These are phyloP conservation scores for Phytoseiulus persimilis DNA, from an alignment of 2,888 invertebrate species.

Conservation along the genomic window DNA sequence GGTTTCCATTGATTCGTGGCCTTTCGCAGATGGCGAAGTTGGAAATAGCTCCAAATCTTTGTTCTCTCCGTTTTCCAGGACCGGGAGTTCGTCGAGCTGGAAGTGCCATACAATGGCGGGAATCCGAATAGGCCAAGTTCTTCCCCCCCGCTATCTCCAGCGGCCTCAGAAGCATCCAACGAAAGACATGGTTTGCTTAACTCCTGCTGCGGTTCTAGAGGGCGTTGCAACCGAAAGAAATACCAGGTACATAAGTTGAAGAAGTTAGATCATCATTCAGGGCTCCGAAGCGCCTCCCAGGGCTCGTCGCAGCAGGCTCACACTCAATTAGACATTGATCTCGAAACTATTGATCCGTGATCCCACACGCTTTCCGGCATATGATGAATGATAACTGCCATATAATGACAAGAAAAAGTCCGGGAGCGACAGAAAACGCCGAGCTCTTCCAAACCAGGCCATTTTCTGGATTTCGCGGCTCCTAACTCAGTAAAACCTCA, in stretches of 20 bases:
- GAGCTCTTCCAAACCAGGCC: no score
- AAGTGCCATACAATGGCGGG: constrained; percentile 77
- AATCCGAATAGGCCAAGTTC: constrained; percentile 72
- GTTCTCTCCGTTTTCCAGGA: constrained; percentile 58
- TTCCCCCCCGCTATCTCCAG: constrained; percentile 50
- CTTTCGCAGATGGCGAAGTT: no score
- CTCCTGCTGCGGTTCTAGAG: constrained; percentile 62
- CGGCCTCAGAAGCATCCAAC: constrained; percentile 48
- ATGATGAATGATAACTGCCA: no score
- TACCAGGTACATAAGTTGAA: constrained; percentile 62
- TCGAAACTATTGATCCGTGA: constrained; percentile 16
- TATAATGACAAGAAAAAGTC: no score
- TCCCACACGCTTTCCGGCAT: neutral
- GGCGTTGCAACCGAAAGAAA: constrained; percentile 70
- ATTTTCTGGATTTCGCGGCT: no score
- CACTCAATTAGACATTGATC: constrained; percentile 27
- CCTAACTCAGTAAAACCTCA: no score
- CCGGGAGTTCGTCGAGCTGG: constrained; percentile 91
- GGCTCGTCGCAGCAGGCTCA: constrained; percentile 19
- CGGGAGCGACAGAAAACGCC: no score
- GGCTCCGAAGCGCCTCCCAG: constrained; percentile 31
- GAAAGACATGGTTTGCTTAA: constrained; percentile 46
- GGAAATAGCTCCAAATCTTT: no score
- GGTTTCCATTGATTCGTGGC: no score
- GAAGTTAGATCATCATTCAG: constrained; percentile 31